phyloP scores from a whole-genome alignment of 92 coral and sea anemone genomes.

The Pocillopora grandis region DNA sequence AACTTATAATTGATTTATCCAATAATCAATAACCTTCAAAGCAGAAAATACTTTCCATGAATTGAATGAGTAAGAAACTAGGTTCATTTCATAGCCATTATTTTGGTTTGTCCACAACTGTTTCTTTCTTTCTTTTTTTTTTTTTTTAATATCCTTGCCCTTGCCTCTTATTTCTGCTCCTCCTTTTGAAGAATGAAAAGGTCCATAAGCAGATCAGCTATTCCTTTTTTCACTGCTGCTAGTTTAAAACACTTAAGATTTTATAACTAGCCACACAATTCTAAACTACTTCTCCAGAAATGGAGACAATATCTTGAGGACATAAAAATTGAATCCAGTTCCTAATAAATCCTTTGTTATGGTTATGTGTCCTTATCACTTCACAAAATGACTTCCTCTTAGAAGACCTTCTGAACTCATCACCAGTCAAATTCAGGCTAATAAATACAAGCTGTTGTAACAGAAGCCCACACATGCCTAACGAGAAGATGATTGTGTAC shows the following conservation, averaged over 20 bases:
- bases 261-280: not conserved
- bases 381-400: conserved; percentile 71
- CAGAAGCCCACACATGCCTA: conserved; percentile 77
- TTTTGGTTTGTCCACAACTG: too few relatives aligned
- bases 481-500: conserved; percentile 66
- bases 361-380: conserved; percentile 60
- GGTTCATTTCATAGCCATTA: too few relatives aligned
- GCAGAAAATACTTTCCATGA: too few relatives aligned
- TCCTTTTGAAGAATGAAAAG: too few relatives aligned
- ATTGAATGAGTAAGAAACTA: too few relatives aligned
- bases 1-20: too few relatives aligned
- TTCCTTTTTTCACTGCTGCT: too few relatives aligned
- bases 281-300: conserved; percentile 29
- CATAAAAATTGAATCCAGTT: conserved; percentile 87
- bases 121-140: too few relatives aligned
- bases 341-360: conserved; percentile 73
- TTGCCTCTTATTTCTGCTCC: too few relatives aligned
- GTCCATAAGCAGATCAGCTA: too few relatives aligned
- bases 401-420: conserved; percentile 87
- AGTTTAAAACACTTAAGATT: not conserved
- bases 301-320: conserved; percentile 2
- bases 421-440: conserved; percentile 90
- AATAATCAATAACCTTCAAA: too few relatives aligned
- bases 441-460: conserved; percentile 77
- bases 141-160: too few relatives aligned